Percentiles rank a stretch among this genome's conserved stretches.
Conservation (phyloP, 2,888 invertebrate species). For the Hypomecis atomaria region DNA sequence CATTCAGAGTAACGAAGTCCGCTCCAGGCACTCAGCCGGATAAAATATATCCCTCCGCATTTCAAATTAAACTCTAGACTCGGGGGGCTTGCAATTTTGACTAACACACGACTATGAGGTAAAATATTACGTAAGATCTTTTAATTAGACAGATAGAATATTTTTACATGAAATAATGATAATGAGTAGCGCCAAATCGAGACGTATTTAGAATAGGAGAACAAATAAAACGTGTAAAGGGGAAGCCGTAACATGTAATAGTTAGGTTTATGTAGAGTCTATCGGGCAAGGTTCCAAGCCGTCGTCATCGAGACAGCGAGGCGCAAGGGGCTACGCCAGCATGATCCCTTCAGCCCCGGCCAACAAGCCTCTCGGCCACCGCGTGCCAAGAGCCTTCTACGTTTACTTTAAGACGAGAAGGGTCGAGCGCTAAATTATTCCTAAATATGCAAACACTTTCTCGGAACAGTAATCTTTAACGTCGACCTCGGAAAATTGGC, state of each 20-base stretch:
- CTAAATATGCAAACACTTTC: slow-evolving; percentile 43
- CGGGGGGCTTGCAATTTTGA: slow-evolving; percentile 41
- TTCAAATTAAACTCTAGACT: slow-evolving; percentile 52
- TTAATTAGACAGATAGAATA: slow-evolving; percentile 52
- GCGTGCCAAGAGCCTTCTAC: slow-evolving; percentile 61
- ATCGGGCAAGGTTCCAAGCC: slow-evolving; percentile 77
- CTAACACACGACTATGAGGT: slow-evolving; percentile 36
- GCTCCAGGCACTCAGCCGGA: slow-evolving; percentile 30
- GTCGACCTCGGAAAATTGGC: slow-evolving; percentile 3
- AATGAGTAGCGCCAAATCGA: slow-evolving; percentile 36
- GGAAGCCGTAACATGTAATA: slow-evolving; percentile 61
- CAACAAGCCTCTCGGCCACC: slow-evolving; percentile 61
- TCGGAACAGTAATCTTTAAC: slow-evolving; percentile 7
- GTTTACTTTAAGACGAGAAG: slow-evolving; percentile 21
- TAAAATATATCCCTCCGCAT: slow-evolving; percentile 50
- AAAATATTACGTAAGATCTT: slow-evolving; percentile 51
- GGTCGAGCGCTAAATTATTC: slow-evolving; percentile 40
- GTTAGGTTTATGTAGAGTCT: slow-evolving; percentile 68
- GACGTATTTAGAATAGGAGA: background rate
- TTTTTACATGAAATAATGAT: slow-evolving; percentile 45
- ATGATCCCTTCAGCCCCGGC: slow-evolving; percentile 55
- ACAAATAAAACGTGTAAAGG: slow-evolving; percentile 40
- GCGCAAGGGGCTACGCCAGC: slow-evolving; percentile 56
- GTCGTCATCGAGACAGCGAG: slow-evolving; percentile 59
- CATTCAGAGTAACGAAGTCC: slow-evolving; percentile 51